A percentile compares a stretch with the other conserved stretches of the same genome.
phyloP scores from a whole-genome alignment of 2,888 invertebrate genomes.

The Acleris emargana region DNA sequence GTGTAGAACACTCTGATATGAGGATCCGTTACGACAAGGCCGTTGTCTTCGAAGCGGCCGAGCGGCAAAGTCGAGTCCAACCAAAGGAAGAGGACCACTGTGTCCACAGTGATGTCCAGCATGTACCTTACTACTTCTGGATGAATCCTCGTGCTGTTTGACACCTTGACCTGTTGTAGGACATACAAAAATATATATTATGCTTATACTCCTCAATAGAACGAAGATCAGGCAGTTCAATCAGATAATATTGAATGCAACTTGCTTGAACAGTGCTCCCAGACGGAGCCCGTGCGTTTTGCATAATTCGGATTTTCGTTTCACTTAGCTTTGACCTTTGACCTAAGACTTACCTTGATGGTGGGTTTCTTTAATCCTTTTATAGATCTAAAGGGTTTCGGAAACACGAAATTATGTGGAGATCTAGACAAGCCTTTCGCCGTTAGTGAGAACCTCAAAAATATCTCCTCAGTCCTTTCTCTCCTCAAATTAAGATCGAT shows the following conservation, averaged over 20 bases:
- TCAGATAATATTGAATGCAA: too few species aligned
- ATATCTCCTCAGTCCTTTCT: conserved; percentile 56
- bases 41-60: conserved; percentile 91
- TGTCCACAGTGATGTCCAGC: conserved; percentile 66
- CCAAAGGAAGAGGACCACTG: conserved; percentile 88
- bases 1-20: neutral
- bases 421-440: conserved; percentile 70
- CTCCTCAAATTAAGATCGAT: conserved; percentile 54
- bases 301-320: neutral
- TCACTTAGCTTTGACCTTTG: conserved; percentile 31
- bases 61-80: conserved; percentile 78
- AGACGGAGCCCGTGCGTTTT: too few species aligned
- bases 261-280: too few species aligned
- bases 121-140: conserved; percentile 41
- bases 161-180: conserved; percentile 21
- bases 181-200: too few species aligned
- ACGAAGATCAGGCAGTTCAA: too few species aligned
- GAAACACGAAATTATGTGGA: conserved; percentile 88
- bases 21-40: conserved; percentile 81
- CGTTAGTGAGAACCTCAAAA: conserved; percentile 77
- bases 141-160: conserved; percentile 6
- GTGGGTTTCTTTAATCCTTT: conserved; percentile 78
- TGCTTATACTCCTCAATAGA: too few species aligned
- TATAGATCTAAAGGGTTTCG: conserved; percentile 81
- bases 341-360: conserved; percentile 73